Conservation (phyloP, 2,797 vertebrate genomes). For the Chanos chanos region DNA sequence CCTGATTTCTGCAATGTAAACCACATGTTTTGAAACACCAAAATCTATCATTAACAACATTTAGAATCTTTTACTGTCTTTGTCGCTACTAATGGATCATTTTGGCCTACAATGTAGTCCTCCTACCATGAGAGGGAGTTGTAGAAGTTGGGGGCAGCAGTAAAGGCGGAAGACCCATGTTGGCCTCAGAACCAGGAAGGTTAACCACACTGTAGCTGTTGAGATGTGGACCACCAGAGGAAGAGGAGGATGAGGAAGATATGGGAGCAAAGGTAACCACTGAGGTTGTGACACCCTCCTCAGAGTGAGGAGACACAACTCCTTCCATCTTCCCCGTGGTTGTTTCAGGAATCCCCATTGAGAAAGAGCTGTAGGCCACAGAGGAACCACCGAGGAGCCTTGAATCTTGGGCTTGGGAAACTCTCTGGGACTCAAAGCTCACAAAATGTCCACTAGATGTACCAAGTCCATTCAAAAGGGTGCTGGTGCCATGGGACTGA, state of each 20-base stretch:
- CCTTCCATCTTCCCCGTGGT: conserved; percentile 87
- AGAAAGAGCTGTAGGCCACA: conserved; percentile 77
- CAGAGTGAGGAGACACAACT: conserved; percentile 36
- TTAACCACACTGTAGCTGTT: conserved; percentile 94
- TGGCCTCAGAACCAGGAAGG: conserved; percentile 72
- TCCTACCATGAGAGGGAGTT: conserved; percentile 44
- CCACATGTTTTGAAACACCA: background rate
- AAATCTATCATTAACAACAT: background rate
- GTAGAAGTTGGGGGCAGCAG: conserved; percentile 44
- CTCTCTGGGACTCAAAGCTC: conserved; percentile 68
- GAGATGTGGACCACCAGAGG: conserved; percentile 82
- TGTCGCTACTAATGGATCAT: background rate
- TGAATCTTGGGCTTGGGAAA: conserved; percentile 42
- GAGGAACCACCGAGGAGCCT: conserved; percentile 77
- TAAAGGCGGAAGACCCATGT: conserved; percentile 44
- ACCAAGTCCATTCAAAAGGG: conserved; percentile 71
- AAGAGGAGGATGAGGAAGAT: conserved; percentile 71
- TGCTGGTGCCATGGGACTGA: conserved; percentile 74
- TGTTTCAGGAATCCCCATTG: conserved; percentile 74
- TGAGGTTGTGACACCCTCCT: conserved; percentile 83
- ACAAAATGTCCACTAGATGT: conserved; percentile 83
- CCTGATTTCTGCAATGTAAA: too few relatives aligned
- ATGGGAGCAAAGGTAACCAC: conserved; percentile 86
- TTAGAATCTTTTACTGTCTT: background rate
- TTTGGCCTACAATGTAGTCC: background rate